Conservation (phyloP, 1,140 invertebrate species). For the Orius laevigatus region DNA sequence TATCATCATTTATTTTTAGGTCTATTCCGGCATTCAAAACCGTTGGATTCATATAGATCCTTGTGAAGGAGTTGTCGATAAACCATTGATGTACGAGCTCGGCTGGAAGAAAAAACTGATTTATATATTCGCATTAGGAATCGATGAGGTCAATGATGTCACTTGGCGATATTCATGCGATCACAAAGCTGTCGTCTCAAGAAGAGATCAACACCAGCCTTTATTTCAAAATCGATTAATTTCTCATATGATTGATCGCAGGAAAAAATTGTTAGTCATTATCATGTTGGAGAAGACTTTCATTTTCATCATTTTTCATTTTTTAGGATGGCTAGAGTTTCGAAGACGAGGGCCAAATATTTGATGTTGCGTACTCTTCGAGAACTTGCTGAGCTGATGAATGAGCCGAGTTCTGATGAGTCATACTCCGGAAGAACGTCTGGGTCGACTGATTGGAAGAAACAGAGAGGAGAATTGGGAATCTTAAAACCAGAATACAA, state of each 20-base stretch:
- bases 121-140: slow-evolving; percentile 79
- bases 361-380: neutral
- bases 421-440: slow-evolving; percentile 15
- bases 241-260: slow-evolving; percentile 28
- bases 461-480: slow-evolving; percentile 24
- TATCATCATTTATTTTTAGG: slow-evolving; percentile 12
- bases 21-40: slow-evolving; percentile 46
- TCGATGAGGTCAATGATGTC: slow-evolving; percentile 87
- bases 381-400: neutral
- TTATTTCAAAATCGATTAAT: slow-evolving; percentile 18
- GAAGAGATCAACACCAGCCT: slow-evolving; percentile 40
- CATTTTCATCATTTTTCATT: neutral
- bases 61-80: slow-evolving; percentile 79
- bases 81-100: slow-evolving; percentile 78
- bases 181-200: slow-evolving; percentile 34
- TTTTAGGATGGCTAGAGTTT: no score
- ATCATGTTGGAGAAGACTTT: neutral
- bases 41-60: slow-evolving; percentile 91
- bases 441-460: slow-evolving; percentile 21
- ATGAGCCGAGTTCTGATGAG: slow-evolving; percentile 20
- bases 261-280: slow-evolving; percentile 26
- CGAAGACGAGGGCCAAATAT: no score
- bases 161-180: slow-evolving; percentile 83
- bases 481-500: neutral
- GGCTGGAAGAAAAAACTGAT: slow-evolving; percentile 78